Conservation (phyloP, 2,113 vertebrate species). For the Egretta garzetta region DNA sequence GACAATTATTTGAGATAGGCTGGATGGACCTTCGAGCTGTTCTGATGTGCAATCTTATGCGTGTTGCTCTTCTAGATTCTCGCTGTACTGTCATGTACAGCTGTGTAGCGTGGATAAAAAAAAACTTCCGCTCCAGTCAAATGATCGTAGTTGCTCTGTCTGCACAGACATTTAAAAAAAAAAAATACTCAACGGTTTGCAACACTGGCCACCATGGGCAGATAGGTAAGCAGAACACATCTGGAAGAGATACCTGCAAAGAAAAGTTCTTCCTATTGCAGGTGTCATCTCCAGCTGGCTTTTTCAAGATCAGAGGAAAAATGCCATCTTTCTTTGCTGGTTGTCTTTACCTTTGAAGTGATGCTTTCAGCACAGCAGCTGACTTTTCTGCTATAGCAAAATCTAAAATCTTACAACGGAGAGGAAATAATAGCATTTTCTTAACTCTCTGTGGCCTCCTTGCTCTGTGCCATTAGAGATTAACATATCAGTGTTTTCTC, state of each 20-base stretch:
- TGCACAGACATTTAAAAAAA: neutral
- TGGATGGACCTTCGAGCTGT: neutral
- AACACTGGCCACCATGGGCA: neutral
- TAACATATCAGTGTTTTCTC: neutral
- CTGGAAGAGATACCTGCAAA: neutral
- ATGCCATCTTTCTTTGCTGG: neutral
- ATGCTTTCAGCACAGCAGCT: neutral
- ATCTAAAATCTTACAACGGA: neutral
- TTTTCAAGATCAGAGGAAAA: neutral
- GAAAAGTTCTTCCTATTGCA: neutral
- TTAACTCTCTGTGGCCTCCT: neutral
- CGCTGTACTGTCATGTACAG: accelerated
- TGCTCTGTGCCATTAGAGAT: neutral
- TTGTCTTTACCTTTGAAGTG: neutral
- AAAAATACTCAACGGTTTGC: neutral
- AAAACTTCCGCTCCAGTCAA: accelerated
- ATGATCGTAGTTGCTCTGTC: neutral
- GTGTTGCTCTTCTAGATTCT: neutral
- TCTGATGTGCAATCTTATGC: accelerated
- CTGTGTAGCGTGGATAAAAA: neutral
- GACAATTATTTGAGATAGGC: neutral
- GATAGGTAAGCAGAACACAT: neutral
- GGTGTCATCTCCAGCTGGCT: neutral
- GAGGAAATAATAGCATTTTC: neutral
- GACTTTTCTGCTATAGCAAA: neutral